Evolutionary conservation across 2,113 vertebrate genomes (phyloP).

Genomic region (Lycaon pictus): DNA sequence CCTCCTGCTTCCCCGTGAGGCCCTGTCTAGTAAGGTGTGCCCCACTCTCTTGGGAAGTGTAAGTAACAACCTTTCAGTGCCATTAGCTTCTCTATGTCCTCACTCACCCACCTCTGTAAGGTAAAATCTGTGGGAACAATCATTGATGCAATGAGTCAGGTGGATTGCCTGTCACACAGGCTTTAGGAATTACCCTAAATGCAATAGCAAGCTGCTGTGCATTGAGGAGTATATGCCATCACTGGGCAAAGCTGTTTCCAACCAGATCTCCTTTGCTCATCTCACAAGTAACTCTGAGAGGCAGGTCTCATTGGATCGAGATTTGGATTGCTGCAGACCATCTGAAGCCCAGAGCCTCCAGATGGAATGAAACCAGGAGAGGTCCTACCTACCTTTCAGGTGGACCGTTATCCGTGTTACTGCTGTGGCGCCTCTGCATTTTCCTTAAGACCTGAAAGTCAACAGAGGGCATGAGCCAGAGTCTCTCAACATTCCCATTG

Average conservation of each 20-base stretch:
- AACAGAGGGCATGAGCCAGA: conserved; percentile 31
- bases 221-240: background rate
- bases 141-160: background rate
- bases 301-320: background rate
- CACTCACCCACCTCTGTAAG: background rate
- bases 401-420: conserved; percentile 96
- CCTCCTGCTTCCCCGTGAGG: background rate
- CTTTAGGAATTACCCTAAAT: background rate
- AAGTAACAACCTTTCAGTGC: background rate
- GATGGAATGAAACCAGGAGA: background rate
- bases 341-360: background rate
- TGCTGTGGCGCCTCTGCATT: conserved; percentile 99
- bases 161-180: background rate
- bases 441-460: conserved; percentile 92
- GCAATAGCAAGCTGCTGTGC: background rate
- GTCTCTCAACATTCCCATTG: background rate
- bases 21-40: fast-evolving
- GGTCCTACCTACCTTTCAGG: conserved; percentile 92
- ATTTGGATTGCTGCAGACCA: background rate
- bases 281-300: background rate
- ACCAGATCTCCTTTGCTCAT: background rate
- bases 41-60: background rate
- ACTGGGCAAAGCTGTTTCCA: background rate
- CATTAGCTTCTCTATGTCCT: background rate
- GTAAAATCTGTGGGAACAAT: background rate